Base-by-base conservation (phyloP, 2,888 invertebrate genomes). In the Cerastis rubricosa region DNA sequence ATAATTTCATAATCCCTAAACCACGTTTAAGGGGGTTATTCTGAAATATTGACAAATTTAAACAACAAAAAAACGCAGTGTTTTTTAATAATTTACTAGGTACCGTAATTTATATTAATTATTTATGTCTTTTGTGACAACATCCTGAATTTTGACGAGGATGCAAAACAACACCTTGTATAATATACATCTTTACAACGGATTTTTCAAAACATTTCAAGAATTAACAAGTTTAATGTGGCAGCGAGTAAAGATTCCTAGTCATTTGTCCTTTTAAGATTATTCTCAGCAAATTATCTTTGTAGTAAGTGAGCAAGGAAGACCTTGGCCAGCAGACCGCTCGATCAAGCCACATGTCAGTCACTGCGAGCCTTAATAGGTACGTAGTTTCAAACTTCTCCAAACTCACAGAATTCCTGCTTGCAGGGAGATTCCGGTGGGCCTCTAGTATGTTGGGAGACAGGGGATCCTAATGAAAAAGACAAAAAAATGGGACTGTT, bases 361-460 rank as follows among this genome's bases (percentile, higher is more conserved):
- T 25, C 35, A 17, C 14, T 35, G 19, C 12, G 9, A 67, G 29
- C 25, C 43, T 43, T 43, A 29, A 51, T 59, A 35, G 5, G 19
- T 35, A 35, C 9, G 61, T 63, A 40, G 63, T 40, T 40, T 54
- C 25, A 47, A 8, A 40, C 17, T 45, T 25, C n/a, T 47, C n/a
- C 4, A 49, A 14, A 40, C 22, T 64, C 17, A n/a, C 19, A 47
- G 0, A 51, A n/a, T 80, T 47, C 17, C 12, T 69, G 29, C 71
- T 84, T 81, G 25, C 64, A 95, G 95, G 95, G 94, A 43, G 95
- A 95, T 82, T 95, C 95, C 0, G 95, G 95, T 4, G 95, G 95
- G 0, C 94, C 94, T 2, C 82, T 95, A 12, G 93, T 95, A 0
- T 95, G 95, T 76, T 8, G 51, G 11, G 43, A 64, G n/a, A 93